Conservation (phyloP, 2,113 vertebrate genomes). For the Zootoca vivipara region DNA sequence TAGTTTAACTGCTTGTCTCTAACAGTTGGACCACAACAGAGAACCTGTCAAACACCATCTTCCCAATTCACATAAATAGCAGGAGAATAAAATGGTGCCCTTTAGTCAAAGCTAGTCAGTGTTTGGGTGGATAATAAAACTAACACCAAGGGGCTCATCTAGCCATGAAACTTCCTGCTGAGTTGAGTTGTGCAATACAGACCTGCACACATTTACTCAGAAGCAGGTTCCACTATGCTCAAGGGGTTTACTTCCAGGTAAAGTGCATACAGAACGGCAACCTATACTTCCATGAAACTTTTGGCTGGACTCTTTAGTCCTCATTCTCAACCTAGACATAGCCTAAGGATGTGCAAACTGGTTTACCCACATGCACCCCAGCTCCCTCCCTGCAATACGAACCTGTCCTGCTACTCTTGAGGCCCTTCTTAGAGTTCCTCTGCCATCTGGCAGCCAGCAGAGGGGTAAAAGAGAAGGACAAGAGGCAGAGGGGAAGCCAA, state of each 20-base stretch:
- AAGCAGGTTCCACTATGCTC: too few relatives aligned
- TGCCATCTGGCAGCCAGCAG: background rate
- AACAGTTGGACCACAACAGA: background rate
- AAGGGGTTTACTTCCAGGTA: background rate
- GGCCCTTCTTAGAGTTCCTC: background rate
- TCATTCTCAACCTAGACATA: background rate
- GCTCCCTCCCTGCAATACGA: background rate
- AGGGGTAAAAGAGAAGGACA: background rate
- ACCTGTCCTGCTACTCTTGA: too few relatives aligned
- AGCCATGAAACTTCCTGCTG: background rate
- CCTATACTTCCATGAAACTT: background rate
- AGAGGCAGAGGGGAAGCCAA: too few relatives aligned
- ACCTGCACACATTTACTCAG: background rate
- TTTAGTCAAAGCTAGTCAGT: constrained; percentile 20
- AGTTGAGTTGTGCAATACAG: background rate
- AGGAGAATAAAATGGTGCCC: background rate
- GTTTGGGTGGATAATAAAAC: background rate
- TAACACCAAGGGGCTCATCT: background rate
- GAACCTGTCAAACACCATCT: background rate
- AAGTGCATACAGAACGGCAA: background rate
- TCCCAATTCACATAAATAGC: background rate
- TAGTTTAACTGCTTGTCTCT: background rate
- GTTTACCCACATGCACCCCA: background rate
- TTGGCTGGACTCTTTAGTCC: background rate
- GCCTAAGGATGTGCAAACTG: constrained; percentile 15